Evolutionary conservation across 1,140 invertebrate species (phyloP).

Genomic region (Leptinotarsa undecemlineata): DNA sequence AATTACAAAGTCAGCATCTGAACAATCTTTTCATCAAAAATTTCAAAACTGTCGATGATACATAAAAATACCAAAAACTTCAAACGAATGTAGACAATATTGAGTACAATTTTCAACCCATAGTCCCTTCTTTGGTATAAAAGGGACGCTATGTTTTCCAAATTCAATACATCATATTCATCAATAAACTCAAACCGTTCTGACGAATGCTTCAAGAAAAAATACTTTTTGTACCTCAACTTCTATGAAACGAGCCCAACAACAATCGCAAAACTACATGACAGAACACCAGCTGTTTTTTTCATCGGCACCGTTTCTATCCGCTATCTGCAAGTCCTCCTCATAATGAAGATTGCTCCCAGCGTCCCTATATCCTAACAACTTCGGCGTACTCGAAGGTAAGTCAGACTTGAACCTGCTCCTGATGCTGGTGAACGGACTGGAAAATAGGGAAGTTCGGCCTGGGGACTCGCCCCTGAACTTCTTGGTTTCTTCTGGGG

Average conservation of each 20-base stretch:
- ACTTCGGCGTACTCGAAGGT: conserved; percentile 50
- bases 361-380: conserved; percentile 47
- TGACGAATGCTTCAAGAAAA: too few relatives aligned
- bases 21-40: too few relatives aligned
- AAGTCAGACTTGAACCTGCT: conserved; percentile 39
- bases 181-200: too few relatives aligned
- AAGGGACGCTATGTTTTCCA: too few relatives aligned
- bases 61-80: too few relatives aligned
- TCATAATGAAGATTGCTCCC: conserved; percentile 32
- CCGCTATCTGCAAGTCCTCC: conserved; percentile 30
- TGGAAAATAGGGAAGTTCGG: conserved; percentile 47
- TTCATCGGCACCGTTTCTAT: conserved; percentile 31
- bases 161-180: too few relatives aligned
- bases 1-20: too few relatives aligned
- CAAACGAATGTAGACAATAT: too few relatives aligned
- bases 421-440: conserved; percentile 45
- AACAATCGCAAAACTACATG: conserved; percentile 39
- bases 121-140: too few relatives aligned
- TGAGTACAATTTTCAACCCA: too few relatives aligned
- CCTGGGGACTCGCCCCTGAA: conserved; percentile 43
- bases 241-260: conserved; percentile 14
- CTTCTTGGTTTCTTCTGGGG: conserved; percentile 46
- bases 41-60: too few relatives aligned
- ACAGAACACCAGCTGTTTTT: conserved; percentile 45
- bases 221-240: background rate